Conservation (phyloP, 2,888 invertebrate genomes). For the Stenolophus ochropezus region DNA sequence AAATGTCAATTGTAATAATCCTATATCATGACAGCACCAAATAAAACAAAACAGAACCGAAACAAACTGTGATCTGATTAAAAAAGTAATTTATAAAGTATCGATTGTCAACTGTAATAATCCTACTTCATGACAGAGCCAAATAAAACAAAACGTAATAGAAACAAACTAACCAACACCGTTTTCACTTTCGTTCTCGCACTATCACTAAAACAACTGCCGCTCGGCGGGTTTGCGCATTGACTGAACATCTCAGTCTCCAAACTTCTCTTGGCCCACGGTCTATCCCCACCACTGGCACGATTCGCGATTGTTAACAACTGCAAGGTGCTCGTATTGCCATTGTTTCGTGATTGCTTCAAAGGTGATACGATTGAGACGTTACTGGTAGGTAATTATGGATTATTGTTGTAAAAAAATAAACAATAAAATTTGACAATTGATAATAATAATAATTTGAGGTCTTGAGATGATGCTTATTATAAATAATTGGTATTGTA, state of each 20-base stretch:
- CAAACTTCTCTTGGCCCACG: conserved; percentile 42
- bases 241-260: conserved; percentile 52
- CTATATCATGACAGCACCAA: background rate
- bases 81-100: background rate
- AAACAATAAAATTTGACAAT: background rate
- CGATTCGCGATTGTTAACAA: conserved; percentile 24
- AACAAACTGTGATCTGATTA: background rate
- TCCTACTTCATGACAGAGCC: background rate
- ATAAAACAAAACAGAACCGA: background rate
- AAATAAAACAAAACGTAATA: conserved; percentile 1
- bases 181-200: conserved; percentile 27
- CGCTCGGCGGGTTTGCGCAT: conserved; percentile 39
- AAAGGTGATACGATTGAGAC: background rate
- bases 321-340: background rate
- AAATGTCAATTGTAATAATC: background rate
- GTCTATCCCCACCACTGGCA: conserved; percentile 11
- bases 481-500: background rate
- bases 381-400: background rate
- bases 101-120: background rate
- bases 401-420: too few relatives aligned
- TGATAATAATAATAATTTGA: background rate
- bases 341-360: background rate
- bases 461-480: background rate
- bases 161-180: conserved; percentile 1
- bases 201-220: conserved; percentile 15